Base-by-base conservation (phyloP, 2,888 invertebrate genomes). In the Kryphioiulus occultus region DNA sequence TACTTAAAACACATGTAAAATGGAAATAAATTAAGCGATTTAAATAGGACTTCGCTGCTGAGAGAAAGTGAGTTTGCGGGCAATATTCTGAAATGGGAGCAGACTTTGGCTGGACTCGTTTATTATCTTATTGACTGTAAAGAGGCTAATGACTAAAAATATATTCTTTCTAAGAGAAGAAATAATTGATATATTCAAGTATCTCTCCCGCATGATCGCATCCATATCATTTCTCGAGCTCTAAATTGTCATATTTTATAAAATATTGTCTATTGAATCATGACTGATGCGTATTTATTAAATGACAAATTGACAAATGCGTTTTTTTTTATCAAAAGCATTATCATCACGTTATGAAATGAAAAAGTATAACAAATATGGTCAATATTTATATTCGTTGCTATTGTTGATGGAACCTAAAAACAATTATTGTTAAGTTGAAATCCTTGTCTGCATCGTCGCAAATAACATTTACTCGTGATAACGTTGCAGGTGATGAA, bases 131-230 rank as follows among this genome's bases (percentile, higher is more conserved):
- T 5, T 22, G 59, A 59, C 22, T n/a, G n/a, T 59, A 59, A 59
- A 5, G 59, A 59, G 59, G 59, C 59, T 59, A 59, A 59, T 59
- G 59, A 59, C 59, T 59, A 22, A 59, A 59, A 59, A 59, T 59
- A 59, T 59, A 22, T 59, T 59, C n/a, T 5, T n/a, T n/a, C 59
- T 5, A n/a, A 22, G 59, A n/a, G 22, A 22, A 17, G 59, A 59
- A 59, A 59, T 59, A 59, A 59, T 22, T 59, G 59, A 59, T 22
- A 59, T 59, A 59, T 59, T 59, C 59, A 59, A 59, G 59, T 19
- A 59, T 22, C 22, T 0, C 59, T 59, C 59, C 5, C 59, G n/a
- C 59, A 59, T n/a, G n/a, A 17, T 22, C 39, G 39, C 39, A 39
- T 39, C 39, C 10, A 59, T 59, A 22, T 22, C 59, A 22, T 22